phyloP scores from a whole-genome alignment of 2,113 vertebrate species.

The Larimichthys crocea region DNA sequence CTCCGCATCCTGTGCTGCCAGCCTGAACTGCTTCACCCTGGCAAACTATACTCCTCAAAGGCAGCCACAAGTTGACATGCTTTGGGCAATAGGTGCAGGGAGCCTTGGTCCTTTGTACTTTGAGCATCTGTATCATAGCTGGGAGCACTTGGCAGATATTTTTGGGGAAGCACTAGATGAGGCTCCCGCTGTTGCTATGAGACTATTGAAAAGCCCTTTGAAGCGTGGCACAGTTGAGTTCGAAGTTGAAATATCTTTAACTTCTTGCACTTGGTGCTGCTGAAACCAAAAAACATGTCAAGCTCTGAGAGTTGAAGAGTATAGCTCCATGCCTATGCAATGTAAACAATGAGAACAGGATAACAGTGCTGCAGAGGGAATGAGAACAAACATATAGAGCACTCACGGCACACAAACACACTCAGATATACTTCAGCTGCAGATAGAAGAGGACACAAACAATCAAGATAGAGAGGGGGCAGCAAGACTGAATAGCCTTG shows the following conservation, averaged over 20 bases:
- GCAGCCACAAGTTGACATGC: conserved; percentile 40
- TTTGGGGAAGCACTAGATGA: conserved; percentile 37
- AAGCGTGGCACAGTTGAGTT: conserved; percentile 32
- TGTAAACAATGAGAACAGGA: background rate
- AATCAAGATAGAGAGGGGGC: background rate
- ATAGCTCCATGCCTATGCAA: background rate
- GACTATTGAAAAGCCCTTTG: conserved; percentile 45
- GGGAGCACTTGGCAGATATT: conserved; percentile 51
- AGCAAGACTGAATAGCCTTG: background rate
- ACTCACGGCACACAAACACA: background rate
- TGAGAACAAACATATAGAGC: background rate
- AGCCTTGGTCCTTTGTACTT: conserved; percentile 55
- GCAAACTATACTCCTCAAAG: conserved; percentile 49
- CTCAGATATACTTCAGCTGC: background rate
- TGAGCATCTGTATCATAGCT: conserved; percentile 57
- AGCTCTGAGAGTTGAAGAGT: background rate
- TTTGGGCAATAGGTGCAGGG: conserved; percentile 52
- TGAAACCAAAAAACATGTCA: conserved; percentile 14
- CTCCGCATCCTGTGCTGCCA: conserved; percentile 28
- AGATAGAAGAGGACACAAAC: background rate
- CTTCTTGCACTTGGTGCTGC: conserved; percentile 24
- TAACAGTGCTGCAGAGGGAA: background rate
- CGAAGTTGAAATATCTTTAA: conserved; percentile 34
- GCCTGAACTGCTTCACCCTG: conserved; percentile 28
- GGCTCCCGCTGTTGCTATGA: conserved; percentile 39